These are phyloP conservation scores for Tiliacea aurago DNA, from an alignment of 2,888 invertebrate genomes.

Conservation along the genomic window DNA sequence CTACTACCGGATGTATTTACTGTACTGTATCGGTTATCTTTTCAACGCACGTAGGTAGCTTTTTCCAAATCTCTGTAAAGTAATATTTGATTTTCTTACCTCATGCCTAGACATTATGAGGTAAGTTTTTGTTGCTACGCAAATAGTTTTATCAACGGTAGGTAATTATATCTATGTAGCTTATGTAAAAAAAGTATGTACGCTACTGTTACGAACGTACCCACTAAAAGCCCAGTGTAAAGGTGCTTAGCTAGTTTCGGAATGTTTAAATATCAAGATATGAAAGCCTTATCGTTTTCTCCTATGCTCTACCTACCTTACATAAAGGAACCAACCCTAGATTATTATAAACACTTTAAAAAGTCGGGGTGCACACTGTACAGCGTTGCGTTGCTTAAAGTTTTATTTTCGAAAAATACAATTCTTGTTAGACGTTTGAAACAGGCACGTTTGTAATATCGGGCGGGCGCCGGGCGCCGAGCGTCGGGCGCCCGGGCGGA, in stretches of 20 bases:
- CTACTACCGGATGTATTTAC: not conserved
- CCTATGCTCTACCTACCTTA: not conserved
- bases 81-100: not conserved
- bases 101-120: not conserved
- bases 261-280: not conserved
- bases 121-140: conserved; percentile 2
- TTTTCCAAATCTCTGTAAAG: not conserved
- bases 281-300: not conserved
- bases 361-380: conserved; percentile 16
- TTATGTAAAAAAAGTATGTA: not conserved
- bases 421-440: conserved; percentile 59
- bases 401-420: conserved; percentile 58
- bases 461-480: conserved; percentile 12
- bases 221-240: not conserved
- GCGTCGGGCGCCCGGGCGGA: not conserved
- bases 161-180: not conserved
- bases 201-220: not conserved
- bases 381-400: conserved; percentile 45
- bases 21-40: not conserved
- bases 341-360: conserved; percentile 4
- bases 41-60: not conserved
- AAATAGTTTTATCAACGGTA: conserved; percentile 4
- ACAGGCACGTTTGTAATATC: conserved; percentile 66
- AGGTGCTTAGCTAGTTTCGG: not conserved
- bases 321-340: conserved; percentile 3